Base-by-base conservation (phyloP, 2,888 invertebrate genomes). In the Lasioglossum villosulum region DNA sequence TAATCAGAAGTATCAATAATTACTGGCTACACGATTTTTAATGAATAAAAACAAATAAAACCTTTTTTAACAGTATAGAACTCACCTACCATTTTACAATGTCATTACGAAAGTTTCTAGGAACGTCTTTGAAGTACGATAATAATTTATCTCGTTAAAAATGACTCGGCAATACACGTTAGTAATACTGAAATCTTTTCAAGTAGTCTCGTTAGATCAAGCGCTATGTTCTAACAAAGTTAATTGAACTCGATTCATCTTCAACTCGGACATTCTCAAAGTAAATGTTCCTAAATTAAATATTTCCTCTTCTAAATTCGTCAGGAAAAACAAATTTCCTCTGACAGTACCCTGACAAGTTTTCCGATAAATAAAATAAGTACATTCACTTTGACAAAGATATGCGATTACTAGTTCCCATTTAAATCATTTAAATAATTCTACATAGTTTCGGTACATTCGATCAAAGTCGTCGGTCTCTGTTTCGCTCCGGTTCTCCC, bases 401-500 rank as follows among this genome's bases (percentile, higher is more conserved):
- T 23, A 37, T 34, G 23, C 19, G 68, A 37, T 37, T 23, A 12
- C 37, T 19, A 68, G 68, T 68, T 68, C 4, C 23, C 10, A 4
- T 12, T 23, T 68, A 37, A 37, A 68, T 68, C 37, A 37, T 68
- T 68, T 68, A 68, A 68, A 68, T 37, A 68, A 37, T 68, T 37
- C 68, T 10, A 34, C 68, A 68, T 37, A 68, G 66, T 68, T 70
- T 2, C 59, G 48, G 42, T 75, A 48, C 23, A 16, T 34, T 42
- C n/a, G 63, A 75, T 80, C 45, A 34, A 48, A 77, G 56, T n/a
- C 27, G 27, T 70, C 76, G 37, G n/a, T 78, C 76, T 72, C 84
- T 71, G 76, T 79, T 68, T 48, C 70, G 56, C 70, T 45, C 48
- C 19, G 56, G 37, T 75, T 80, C 72, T 82, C 72, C 71, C 82